These are phyloP conservation scores for Charadrius vociferus DNA, from an alignment of 2,113 vertebrate species.

Conservation along the genomic window DNA sequence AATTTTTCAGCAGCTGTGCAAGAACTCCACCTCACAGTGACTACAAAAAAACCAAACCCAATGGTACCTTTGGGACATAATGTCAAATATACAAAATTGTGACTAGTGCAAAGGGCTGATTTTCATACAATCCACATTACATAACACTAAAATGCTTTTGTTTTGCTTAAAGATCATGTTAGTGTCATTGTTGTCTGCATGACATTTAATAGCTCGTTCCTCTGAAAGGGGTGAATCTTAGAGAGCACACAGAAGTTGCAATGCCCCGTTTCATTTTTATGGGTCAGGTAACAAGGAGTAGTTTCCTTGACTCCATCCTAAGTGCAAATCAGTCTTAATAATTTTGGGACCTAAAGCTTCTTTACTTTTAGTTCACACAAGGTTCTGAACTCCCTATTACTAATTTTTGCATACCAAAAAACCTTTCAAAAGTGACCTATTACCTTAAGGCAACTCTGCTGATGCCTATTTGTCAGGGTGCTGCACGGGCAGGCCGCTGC, in stretches of 20 bases:
- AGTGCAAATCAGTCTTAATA: background rate
- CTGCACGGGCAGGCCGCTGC: background rate
- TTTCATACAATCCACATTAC: background rate
- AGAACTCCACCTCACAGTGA: background rate
- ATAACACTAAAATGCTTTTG: background rate
- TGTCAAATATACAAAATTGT: background rate
- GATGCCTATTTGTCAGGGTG: background rate
- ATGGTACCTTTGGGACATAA: accelerated
- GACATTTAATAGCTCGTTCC: background rate
- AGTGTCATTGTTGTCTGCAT: background rate
- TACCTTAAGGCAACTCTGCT: background rate
- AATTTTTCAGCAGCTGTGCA: conserved; percentile 24
- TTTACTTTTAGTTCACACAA: background rate
- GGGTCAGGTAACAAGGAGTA: background rate
- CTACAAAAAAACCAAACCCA: background rate
- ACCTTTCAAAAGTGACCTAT: background rate
- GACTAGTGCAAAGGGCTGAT: background rate
- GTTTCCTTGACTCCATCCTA: background rate
- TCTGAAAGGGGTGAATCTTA: background rate
- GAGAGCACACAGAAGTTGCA: background rate
- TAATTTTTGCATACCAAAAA: background rate
- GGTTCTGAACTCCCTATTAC: background rate
- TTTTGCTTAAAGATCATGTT: background rate
- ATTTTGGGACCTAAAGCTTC: background rate
- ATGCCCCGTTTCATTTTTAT: background rate